Percentiles rank a stretch among this genome's conserved stretches.
These are phyloP conservation scores for Loripinus fragilis DNA, from an alignment of 2,888 invertebrate genomes.

Conservation along the genomic window DNA sequence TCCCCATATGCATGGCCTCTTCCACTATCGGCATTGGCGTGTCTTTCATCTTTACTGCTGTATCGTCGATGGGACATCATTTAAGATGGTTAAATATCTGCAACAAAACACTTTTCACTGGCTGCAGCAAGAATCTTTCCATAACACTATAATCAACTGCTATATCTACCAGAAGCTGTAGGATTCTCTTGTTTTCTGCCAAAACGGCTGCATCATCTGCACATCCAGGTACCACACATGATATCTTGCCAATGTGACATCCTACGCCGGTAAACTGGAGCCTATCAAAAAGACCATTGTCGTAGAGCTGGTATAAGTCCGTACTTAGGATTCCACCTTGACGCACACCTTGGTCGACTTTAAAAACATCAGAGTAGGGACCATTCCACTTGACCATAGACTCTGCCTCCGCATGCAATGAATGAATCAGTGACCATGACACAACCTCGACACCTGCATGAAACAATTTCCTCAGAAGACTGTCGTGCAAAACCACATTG, in stretches of 20 bases:
- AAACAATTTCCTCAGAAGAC: not conserved
- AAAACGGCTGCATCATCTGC: constrained; percentile 28
- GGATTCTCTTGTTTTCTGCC: not conserved
- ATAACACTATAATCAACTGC: not conserved
- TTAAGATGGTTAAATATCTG: no score
- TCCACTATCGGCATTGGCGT: not conserved
- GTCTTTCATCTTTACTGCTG: not conserved
- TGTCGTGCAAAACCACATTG: not conserved
- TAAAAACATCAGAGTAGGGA: not conserved
- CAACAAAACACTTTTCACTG: not conserved
- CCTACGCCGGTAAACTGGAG: constrained; percentile 14
- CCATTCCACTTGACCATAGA: constrained; percentile 26
- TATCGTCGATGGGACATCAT: no score
- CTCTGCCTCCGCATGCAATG: not conserved
- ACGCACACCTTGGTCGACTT: constrained; percentile 15
- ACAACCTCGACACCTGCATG: not conserved
- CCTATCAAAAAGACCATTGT: constrained; percentile 2
- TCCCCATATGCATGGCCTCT: not conserved
- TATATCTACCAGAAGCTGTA: not conserved
- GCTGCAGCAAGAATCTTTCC: not conserved
- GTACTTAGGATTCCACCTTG: constrained; percentile 33
- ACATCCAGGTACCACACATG: constrained; percentile 27
- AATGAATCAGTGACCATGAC: not conserved
- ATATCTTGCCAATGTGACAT: constrained; percentile 12
- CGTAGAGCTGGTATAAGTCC: constrained; percentile 22